Evolutionary conservation across 2,797 vertebrate species (phyloP), one percentile per base, ranked within the genome.

Genomic region (Allobates femoralis): DNA sequence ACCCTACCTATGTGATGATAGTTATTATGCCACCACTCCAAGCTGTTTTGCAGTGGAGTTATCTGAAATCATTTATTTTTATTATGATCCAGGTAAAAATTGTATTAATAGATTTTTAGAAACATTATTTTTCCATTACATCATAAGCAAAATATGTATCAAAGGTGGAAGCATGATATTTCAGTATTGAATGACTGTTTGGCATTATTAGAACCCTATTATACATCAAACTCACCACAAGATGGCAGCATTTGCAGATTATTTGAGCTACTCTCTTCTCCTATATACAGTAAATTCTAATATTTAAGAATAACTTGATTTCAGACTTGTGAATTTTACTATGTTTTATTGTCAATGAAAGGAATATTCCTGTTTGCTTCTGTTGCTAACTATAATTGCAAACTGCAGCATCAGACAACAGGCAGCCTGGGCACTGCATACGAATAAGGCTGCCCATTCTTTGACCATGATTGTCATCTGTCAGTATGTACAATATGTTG

Each of bases 181-280:
- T 64, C 15, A 66, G 37, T 66, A 50, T 66, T 19, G n/a, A 21
- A 51, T 10, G 26, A 41, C 50, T 41, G 32, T 28, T 56, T 23
- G 37, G 55, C 30, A 58, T 18, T 71, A 56, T 58, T 56, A n/a
- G 23, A 37, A 56, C 32, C 7, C 5, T 41, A 55, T 58, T 34
- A 73, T 82, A 71, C 67, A 82, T 56, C 51, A 82, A 34, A 37
- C 18, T 82, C 10, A 73, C 80, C 80, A 82, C 80, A 82, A 82
- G 80, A 82, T 82, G 80, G 80, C 80, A 82, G 66, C 66, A 67
- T 82, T 82, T 82, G 53, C 80, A 82, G 64, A 58, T 37, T 32
- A 58, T 55, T 14, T 0, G 50, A 3, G 14, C 23, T 78, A 18
- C 16, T 3, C 51, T 53, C 12, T 53, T 53, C 14, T 53, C 15